Conservation (phyloP, 2,797 vertebrate genomes). For the Pseudochaenichthys georgianus region DNA sequence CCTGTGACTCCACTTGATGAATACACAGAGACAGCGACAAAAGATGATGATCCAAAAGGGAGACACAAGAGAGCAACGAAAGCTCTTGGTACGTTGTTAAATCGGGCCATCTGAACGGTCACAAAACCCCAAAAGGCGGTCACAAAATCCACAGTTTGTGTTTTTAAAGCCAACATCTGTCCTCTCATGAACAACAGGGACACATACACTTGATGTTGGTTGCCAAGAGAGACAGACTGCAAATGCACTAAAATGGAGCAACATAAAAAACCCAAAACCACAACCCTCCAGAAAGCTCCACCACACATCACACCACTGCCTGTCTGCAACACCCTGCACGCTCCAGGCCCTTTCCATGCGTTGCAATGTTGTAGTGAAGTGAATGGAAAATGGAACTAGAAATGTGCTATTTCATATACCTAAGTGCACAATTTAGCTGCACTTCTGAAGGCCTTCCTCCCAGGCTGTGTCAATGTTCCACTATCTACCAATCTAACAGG, state of each 20-base stretch:
- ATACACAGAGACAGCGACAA: slow-evolving; percentile 33
- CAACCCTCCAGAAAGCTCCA: slow-evolving; percentile 19
- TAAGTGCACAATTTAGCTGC: no score
- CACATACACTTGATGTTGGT: slow-evolving; percentile 24
- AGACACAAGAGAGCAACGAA: slow-evolving; percentile 30
- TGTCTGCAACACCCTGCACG: slow-evolving; percentile 30
- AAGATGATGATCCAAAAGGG: slow-evolving; percentile 39
- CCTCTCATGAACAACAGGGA: slow-evolving; percentile 12
- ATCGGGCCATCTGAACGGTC: slow-evolving; percentile 34
- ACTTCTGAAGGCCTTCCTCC: background rate
- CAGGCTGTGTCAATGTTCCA: background rate
- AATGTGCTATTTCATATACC: no score
- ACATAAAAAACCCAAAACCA: background rate
- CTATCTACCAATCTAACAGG: background rate
- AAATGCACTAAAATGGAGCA: slow-evolving; percentile 7
- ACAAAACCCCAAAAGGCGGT: slow-evolving; percentile 2
- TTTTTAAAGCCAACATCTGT: slow-evolving; percentile 36
- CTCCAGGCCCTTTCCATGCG: background rate
- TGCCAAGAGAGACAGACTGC: slow-evolving; percentile 20
- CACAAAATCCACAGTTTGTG: background rate
- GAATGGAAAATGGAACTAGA: slow-evolving; percentile 24
- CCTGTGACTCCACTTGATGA: slow-evolving; percentile 17
- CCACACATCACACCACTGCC: slow-evolving; percentile 20
- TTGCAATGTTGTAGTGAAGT: slow-evolving; percentile 29
- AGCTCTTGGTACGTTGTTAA: slow-evolving; percentile 30